These are phyloP conservation scores for Dioctria rufipes DNA, from an alignment of 2,888 invertebrate genomes.

Conservation along the genomic window DNA sequence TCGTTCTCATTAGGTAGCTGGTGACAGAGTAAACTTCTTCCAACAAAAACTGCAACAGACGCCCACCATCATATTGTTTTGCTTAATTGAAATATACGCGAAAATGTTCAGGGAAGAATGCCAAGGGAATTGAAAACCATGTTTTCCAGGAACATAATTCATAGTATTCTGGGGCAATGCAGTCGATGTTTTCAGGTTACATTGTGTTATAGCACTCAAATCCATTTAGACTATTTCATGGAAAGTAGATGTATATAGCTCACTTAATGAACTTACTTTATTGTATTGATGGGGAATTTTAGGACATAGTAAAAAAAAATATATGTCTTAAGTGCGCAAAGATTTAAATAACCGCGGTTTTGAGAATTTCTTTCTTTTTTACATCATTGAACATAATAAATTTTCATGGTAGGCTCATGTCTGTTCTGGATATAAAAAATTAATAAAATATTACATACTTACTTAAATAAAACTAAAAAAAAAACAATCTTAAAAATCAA, in stretches of 20 bases:
- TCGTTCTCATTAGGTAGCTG: constrained; percentile 15
- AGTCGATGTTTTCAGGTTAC: background rate
- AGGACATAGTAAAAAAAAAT: no score
- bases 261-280: no score
- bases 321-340: no score
- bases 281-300: no score
- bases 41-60: constrained; percentile 14
- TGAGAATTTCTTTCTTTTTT: no score
- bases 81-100: constrained; percentile 46
- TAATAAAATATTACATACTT: no score
- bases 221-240: constrained; percentile 22
- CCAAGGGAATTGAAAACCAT: constrained; percentile 32
- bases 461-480: no score
- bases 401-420: no score
- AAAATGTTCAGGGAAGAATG: constrained; percentile 8
- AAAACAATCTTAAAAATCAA: no score
- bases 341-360: no score
- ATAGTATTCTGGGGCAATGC: background rate
- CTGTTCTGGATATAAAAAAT: no score
- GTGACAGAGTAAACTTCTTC: constrained; percentile 16
- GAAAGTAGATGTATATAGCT: background rate
- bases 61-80: constrained; percentile 25
- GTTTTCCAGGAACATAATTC: constrained; percentile 13
- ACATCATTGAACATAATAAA: no score
- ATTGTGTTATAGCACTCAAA: background rate